phyloP scores from a whole-genome alignment of 2,113 vertebrate species.

The Hydrolagus affinis region DNA sequence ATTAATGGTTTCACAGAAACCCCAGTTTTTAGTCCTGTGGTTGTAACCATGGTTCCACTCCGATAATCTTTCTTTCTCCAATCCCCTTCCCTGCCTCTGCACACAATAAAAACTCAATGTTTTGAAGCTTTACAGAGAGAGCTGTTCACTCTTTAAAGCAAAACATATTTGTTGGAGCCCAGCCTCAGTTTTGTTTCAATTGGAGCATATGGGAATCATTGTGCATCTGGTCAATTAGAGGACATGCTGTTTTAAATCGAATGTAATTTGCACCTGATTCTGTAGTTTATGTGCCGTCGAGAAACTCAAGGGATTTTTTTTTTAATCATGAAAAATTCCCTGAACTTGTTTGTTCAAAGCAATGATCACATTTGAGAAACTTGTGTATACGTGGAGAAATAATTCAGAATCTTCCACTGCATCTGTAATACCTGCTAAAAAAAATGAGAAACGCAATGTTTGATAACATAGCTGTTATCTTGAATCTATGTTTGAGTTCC shows the following conservation, averaged over 20 bases:
- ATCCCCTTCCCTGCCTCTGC: not conserved
- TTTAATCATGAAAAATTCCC: not conserved
- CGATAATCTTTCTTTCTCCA: not conserved
- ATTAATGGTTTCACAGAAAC: not conserved
- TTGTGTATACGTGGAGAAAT: not conserved
- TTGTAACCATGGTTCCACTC: not conserved
- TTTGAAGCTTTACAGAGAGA: not conserved
- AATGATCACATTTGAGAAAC: not conserved
- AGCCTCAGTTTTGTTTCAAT: not conserved
- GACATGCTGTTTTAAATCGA: not conserved
- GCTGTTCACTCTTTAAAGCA: not conserved
- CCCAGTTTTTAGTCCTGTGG: not conserved
- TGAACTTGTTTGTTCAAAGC: not conserved
- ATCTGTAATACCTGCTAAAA: too few species aligned
- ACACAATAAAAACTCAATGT: not conserved
- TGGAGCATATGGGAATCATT: not conserved
- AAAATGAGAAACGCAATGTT: not conserved
- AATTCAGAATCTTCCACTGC: not conserved
- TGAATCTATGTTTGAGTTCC: not conserved
- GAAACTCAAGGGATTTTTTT: not conserved
- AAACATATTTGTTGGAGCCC: not conserved
- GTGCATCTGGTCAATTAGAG: not conserved
- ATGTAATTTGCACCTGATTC: not conserved
- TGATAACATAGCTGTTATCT: not conserved
- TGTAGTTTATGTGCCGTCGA: not conserved